These are phyloP conservation scores for Poecilia gillii DNA, from an alignment of 2,797 vertebrate genomes.

Conservation along the genomic window DNA sequence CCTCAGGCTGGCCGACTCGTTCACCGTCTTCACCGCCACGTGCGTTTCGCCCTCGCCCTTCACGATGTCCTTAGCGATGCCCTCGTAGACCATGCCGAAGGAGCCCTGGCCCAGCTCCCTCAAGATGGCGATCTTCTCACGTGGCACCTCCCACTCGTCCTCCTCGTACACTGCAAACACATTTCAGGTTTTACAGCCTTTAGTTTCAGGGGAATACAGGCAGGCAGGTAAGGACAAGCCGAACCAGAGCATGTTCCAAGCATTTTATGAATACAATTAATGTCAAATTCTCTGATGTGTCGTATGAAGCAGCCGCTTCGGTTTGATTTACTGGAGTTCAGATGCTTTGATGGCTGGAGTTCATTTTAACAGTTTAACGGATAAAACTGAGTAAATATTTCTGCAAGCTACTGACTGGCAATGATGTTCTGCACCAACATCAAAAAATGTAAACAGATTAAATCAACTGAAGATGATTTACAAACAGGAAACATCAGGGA, in stretches of 20 bases:
- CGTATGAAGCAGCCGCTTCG: not conserved
- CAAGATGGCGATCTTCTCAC: constrained; percentile 92
- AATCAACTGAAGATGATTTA: constrained; percentile 1
- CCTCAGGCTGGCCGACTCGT: constrained; percentile 92
- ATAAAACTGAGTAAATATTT: not conserved
- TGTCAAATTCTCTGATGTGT: not conserved
- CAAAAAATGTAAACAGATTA: constrained; percentile 1
- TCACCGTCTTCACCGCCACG: constrained; percentile 96
- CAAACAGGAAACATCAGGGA: constrained; percentile 3
- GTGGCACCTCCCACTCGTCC: constrained; percentile 94
- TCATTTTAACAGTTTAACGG: too few relatives aligned
- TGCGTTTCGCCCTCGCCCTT: constrained; percentile 88
- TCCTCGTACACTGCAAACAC: constrained; percentile 89
- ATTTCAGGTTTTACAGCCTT: constrained; percentile 13
- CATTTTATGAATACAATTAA: not conserved
- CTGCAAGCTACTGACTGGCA: not conserved
- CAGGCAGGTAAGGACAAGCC: not conserved
- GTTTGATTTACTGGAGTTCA: not conserved
- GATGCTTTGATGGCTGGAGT: not conserved
- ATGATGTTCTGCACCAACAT: not conserved
- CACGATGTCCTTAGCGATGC: constrained; percentile 91
- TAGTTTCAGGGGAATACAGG: not conserved
- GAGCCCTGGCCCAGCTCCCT: constrained; percentile 95
- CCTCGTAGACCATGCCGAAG: constrained; percentile 98
- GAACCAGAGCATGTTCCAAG: not conserved